Conservation (phyloP, 2,113 vertebrate genomes). For the Arothron firmamentum region DNA sequence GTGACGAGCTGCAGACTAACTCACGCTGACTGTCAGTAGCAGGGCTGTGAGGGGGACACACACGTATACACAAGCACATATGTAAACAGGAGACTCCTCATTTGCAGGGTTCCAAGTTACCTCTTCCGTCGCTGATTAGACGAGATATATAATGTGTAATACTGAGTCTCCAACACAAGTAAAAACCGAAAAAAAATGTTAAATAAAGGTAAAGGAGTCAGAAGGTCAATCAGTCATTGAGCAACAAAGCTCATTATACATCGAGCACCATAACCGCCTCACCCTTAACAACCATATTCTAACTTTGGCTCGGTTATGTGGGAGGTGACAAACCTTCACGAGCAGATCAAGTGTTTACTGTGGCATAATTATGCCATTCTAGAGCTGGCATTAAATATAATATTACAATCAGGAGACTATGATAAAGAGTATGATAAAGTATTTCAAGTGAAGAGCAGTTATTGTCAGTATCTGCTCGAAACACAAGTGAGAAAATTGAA, state of each 20-base stretch:
- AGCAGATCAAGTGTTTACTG: constrained; percentile 46
- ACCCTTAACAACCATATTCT: constrained; percentile 51
- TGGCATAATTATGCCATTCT: constrained; percentile 47
- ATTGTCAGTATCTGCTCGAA: no score
- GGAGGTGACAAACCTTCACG: constrained; percentile 52
- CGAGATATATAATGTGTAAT: not conserved
- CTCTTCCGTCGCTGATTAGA: constrained; percentile 26
- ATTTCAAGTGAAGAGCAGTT: no score
- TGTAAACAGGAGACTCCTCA: constrained; percentile 24
- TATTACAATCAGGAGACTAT: constrained; percentile 15
- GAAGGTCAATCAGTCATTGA: constrained; percentile 14
- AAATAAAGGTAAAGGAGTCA: not conserved
- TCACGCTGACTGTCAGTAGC: constrained; percentile 80
- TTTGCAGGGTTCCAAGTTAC: constrained; percentile 27
- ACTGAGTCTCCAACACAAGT: not conserved
- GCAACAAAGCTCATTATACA: constrained; percentile 31
- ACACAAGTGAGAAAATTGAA: no score
- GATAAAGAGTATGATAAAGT: no score
- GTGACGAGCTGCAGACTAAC: constrained; percentile 81
- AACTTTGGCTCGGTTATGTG: constrained; percentile 58
- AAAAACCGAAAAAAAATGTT: not conserved
- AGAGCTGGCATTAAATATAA: constrained; percentile 42
- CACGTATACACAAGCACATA: constrained; percentile 6
- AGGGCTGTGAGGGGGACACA: constrained; percentile 76
- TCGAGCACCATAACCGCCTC: constrained; percentile 59